phyloP scores from a whole-genome alignment of 1,140 invertebrate species.

The Drosophila navojoa region DNA sequence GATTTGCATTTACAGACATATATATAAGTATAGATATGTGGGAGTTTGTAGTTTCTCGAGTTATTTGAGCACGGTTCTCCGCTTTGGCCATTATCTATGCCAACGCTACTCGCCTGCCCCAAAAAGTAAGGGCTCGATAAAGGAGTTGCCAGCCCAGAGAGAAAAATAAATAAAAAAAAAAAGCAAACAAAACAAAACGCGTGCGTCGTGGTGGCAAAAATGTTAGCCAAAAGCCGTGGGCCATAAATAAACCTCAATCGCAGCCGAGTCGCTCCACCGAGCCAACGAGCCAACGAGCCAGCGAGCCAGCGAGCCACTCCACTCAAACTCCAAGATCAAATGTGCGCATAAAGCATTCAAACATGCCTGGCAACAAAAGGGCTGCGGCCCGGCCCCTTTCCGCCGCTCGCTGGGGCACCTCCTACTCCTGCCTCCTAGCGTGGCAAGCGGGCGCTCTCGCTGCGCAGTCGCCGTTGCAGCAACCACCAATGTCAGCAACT shows the following conservation, averaged over 20 bases:
- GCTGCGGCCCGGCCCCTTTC: neutral
- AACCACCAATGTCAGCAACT: constrained; percentile 64
- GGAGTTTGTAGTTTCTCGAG: neutral
- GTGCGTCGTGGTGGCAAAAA: constrained; percentile 78
- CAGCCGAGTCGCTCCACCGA: constrained; percentile 36
- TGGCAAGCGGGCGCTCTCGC: constrained; percentile 40
- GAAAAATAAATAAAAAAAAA: too few relatives aligned
- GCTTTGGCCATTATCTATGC: constrained; percentile 64
- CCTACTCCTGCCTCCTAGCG: constrained; percentile 16
- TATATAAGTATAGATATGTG: neutral
- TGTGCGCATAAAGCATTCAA: constrained; percentile 42
- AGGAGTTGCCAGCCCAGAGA: constrained; percentile 17
- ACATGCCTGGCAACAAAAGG: constrained; percentile 48
- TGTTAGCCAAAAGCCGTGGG: constrained; percentile 70
- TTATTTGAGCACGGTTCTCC: neutral
- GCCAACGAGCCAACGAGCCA: neutral
- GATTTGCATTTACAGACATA: neutral
- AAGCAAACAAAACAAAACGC: too few relatives aligned
- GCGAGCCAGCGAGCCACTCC: neutral
- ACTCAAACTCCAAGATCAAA: constrained; percentile 11
- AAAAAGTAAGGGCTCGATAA: constrained; percentile 18
- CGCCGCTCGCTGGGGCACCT: constrained; percentile 11
- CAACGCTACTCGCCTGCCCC: constrained; percentile 60
- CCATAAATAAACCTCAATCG: constrained; percentile 80
- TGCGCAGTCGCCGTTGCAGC: constrained; percentile 56